Conservation (phyloP, 2,113 vertebrate genomes). For the Balaeniceps rex region DNA sequence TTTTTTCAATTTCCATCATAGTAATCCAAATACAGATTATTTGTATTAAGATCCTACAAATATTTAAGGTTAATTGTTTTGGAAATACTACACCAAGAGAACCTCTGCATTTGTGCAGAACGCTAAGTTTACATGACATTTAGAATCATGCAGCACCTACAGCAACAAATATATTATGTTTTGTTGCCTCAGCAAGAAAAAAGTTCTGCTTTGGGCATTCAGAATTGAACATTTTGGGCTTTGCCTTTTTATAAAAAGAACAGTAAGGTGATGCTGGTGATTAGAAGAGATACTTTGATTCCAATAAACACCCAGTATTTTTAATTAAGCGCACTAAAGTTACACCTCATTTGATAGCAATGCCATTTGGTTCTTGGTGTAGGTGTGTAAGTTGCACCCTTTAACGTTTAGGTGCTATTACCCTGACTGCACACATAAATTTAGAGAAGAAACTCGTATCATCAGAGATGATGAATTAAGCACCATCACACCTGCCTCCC, state of each 20-base stretch:
- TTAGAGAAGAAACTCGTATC: background rate
- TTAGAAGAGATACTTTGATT: background rate
- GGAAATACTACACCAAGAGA: background rate
- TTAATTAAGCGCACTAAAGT: background rate
- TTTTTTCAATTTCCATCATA: background rate
- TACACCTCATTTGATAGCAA: background rate
- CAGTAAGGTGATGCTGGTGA: background rate
- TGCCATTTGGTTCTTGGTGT: background rate
- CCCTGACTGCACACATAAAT: no score
- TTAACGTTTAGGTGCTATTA: background rate
- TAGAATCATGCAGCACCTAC: background rate
- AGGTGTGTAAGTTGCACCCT: background rate
- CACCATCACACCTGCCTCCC: background rate
- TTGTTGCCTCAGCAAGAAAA: background rate
- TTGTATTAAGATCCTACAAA: background rate
- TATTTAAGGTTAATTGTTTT: background rate
- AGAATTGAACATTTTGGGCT: background rate
- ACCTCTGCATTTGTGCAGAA: background rate
- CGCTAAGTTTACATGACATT: fast-evolving
- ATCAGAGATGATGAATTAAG: background rate
- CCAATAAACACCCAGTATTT: background rate
- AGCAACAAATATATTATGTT: background rate
- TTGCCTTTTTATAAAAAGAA: background rate
- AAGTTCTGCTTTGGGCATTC: background rate
- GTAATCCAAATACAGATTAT: background rate